Evolutionary conservation across 2,113 vertebrate species (phyloP).

Genomic region (Nothobranchius kuhntae): DNA sequence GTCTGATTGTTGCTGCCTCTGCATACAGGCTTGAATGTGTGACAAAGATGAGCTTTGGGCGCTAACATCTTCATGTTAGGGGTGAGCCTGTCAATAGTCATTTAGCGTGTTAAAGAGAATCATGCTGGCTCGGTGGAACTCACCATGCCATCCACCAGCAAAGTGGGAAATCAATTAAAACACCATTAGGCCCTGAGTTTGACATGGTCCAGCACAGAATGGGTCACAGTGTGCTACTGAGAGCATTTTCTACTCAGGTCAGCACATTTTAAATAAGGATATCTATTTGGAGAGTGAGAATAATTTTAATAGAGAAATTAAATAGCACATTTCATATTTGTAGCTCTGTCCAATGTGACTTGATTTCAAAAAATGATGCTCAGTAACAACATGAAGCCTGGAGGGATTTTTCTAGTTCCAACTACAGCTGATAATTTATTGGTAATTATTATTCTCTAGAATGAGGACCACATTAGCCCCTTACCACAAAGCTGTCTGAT

Average conservation of each 20-base stretch:
- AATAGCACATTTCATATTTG: no score
- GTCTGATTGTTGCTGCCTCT: neutral
- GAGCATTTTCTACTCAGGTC: neutral
- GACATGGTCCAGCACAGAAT: slow-evolving; percentile 36
- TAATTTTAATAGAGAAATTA: neutral
- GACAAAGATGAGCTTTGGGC: slow-evolving; percentile 23
- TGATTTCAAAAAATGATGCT: no score
- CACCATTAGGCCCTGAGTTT: slow-evolving; percentile 53
- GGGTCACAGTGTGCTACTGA: neutral
- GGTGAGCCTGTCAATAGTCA: slow-evolving; percentile 54
- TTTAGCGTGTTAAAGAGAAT: slow-evolving; percentile 53
- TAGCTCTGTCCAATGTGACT: no score
- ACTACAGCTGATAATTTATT: no score
- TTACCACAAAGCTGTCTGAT: no score
- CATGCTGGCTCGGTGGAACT: slow-evolving; percentile 39
- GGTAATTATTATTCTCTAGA: no score
- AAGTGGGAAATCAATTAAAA: slow-evolving; percentile 69
- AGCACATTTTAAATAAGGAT: neutral
- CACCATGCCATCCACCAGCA: slow-evolving; percentile 38
- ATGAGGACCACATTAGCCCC: no score
- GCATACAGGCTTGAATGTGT: neutral
- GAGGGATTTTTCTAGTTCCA: no score
- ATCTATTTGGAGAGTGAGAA: neutral
- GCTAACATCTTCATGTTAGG: slow-evolving; percentile 46
- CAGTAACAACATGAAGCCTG: no score